A percentile compares a stretch with the other conserved stretches of the same genome.
Conservation (phyloP, 2,888 invertebrate genomes). For the Camponotus fellah region DNA sequence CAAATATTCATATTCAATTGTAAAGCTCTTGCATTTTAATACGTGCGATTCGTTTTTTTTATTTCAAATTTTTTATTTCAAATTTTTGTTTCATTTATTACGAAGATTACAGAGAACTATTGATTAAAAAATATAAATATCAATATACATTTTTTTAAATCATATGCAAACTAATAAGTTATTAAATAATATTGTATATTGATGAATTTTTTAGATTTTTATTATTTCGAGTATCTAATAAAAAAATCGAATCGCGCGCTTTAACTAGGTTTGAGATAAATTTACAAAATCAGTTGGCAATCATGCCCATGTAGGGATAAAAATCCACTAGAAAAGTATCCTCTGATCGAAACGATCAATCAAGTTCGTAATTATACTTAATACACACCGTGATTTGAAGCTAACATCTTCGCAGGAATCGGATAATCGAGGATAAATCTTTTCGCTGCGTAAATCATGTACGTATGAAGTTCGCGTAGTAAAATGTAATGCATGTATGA, state of each 20-base stretch:
- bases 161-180: neutral
- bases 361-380: neutral
- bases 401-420: neutral
- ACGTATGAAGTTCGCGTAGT: neutral
- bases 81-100: neutral
- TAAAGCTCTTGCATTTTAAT: neutral
- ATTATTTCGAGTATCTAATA: neutral
- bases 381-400: neutral
- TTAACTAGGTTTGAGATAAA: neutral
- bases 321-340: too few species aligned
- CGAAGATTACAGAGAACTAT: too few species aligned
- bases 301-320: neutral
- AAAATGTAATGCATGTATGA: neutral
- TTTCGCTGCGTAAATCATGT: neutral
- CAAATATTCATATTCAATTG: neutral
- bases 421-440: neutral
- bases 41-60: neutral
- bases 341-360: neutral
- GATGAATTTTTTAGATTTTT: neutral
- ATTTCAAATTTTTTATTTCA: neutral
- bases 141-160: neutral
- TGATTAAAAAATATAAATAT: neutral
- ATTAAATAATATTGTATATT: neutral
- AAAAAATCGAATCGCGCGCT: neutral
- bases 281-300: too few species aligned